phyloP scores from a whole-genome alignment of 2,797 vertebrate species.

The Thunnus albacares region DNA sequence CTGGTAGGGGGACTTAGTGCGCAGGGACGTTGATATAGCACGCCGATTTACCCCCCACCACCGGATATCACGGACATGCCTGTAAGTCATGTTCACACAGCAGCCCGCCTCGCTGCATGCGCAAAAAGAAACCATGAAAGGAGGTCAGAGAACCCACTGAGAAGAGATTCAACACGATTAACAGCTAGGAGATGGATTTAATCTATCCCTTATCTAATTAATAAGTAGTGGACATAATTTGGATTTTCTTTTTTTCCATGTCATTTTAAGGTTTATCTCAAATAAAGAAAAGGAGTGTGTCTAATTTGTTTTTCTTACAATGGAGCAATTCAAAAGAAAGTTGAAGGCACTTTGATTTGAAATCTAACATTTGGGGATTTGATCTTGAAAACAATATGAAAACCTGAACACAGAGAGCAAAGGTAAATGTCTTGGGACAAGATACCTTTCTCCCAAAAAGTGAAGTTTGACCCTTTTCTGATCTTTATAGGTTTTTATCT shows the following conservation, averaged over 20 bases:
- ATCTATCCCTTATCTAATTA: constrained; percentile 44
- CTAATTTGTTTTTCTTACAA: not conserved
- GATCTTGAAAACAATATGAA: not conserved
- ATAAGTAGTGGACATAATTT: constrained; percentile 11
- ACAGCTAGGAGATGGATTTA: constrained; percentile 37
- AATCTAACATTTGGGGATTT: not conserved
- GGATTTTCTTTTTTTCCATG: not conserved
- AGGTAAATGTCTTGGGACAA: too few species aligned
- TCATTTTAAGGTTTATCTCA: constrained; percentile 1
- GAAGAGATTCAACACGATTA: constrained; percentile 61
- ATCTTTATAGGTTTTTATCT: constrained; percentile 24
- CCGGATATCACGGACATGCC: constrained; percentile 63
- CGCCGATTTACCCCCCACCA: constrained; percentile 76
- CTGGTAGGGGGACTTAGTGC: constrained; percentile 35
- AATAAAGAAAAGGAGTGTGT: not conserved
- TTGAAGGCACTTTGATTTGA: not conserved
- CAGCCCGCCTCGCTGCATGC: constrained; percentile 47
- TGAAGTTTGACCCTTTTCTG: constrained; percentile 11
- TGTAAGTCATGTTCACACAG: constrained; percentile 70
- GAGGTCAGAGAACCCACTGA: constrained; percentile 63
- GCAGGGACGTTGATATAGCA: constrained; percentile 70
- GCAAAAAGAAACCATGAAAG: constrained; percentile 53
- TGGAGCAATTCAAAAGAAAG: not conserved
- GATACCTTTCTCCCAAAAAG: not conserved
- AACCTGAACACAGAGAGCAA: not conserved